Percentiles rank a stretch among this genome's conserved stretches.
These are phyloP conservation scores for Deroptyus accipitrinus DNA, from an alignment of 2,113 vertebrate genomes.

Conservation along the genomic window DNA sequence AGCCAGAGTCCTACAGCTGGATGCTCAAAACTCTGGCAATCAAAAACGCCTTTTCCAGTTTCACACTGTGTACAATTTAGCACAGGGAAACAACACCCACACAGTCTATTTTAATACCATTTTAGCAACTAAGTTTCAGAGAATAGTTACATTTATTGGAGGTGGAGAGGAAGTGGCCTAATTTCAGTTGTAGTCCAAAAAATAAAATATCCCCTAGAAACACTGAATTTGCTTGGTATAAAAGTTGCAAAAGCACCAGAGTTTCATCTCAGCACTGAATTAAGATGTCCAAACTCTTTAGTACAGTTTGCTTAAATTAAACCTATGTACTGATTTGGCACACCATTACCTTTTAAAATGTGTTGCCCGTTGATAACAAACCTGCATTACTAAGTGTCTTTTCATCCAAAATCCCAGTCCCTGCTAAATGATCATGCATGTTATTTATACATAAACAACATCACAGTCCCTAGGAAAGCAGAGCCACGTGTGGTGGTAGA, in stretches of 20 bases:
- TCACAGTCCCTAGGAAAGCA: not conserved
- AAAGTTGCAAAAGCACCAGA: not conserved
- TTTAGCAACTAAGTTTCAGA: not conserved
- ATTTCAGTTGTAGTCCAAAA: not conserved
- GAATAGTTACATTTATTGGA: not conserved
- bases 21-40: not conserved
- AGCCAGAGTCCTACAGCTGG: not conserved
- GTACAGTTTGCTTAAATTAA: not conserved
- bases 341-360: constrained; percentile 17
- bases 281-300: not conserved
- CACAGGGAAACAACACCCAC: not conserved
- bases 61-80: not conserved
- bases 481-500: not conserved
- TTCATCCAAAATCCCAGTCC: not conserved
- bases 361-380: constrained; percentile 49
- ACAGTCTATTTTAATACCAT: not conserved
- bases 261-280: not conserved
- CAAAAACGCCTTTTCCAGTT: not conserved
- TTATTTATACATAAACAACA: constrained; percentile 23
- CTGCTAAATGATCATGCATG: constrained; percentile 10
- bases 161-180: not conserved
- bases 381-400: not conserved
- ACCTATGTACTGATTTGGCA: constrained; percentile 29
- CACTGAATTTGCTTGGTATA: not conserved
- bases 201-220: not conserved